phyloP scores from a whole-genome alignment of 2,888 invertebrate species.

The Uropetala carovei region DNA sequence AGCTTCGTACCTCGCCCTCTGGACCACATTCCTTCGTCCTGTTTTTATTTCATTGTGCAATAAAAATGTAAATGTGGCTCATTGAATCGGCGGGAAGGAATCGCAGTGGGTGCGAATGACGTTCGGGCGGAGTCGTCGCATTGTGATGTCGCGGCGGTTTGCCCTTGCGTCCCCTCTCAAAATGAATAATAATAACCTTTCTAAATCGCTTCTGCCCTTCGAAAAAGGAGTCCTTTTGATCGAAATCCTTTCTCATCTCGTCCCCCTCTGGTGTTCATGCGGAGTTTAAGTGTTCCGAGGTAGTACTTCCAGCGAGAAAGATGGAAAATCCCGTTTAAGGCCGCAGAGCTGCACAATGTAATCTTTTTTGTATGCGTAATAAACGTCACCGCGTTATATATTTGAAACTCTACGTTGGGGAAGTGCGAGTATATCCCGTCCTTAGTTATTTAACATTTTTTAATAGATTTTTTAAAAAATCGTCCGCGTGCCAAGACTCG shows the following conservation, averaged over 20 bases:
- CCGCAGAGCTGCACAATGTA: no score
- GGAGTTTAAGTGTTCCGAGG: no score
- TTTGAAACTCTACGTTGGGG: no score
- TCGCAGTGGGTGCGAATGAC: background rate
- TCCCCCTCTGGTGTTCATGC: no score
- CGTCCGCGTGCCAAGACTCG: no score
- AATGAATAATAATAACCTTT: background rate
- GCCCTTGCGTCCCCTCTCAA: background rate
- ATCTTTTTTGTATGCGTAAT: no score
- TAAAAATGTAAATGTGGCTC: background rate
- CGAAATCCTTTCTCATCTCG: background rate
- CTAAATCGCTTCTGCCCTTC: background rate
- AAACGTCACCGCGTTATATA: no score
- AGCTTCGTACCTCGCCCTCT: background rate
- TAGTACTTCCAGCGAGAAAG: no score
- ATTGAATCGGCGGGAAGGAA: background rate
- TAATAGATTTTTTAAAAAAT: no score
- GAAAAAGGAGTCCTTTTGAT: background rate
- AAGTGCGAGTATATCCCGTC: no score
- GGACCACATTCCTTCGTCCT: background rate
- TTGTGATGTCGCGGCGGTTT: background rate
- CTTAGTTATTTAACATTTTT: no score
- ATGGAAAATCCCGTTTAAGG: no score
- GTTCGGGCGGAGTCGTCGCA: background rate
- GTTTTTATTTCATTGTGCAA: background rate